These are phyloP conservation scores for Sakesphorus luctuosus DNA, from an alignment of 2,113 vertebrate genomes.

Conservation along the genomic window DNA sequence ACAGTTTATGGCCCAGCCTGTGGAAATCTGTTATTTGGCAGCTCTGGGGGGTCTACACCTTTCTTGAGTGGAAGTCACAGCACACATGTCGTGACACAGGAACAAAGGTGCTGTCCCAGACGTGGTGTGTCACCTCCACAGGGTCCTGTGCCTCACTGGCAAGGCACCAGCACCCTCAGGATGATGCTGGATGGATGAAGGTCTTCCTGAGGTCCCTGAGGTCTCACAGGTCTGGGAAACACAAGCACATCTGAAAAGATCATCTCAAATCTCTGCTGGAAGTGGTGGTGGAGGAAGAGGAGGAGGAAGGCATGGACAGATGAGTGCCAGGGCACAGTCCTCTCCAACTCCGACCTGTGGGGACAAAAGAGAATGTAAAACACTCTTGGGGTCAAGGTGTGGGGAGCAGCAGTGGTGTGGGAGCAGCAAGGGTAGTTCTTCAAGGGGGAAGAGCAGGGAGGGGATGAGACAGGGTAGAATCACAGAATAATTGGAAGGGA, in stretches of 20 bases:
- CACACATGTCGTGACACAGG: accelerated
- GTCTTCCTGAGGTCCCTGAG: accelerated
- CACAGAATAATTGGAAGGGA: background rate
- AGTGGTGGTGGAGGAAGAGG: background rate
- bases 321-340: background rate
- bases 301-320: accelerated
- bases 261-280: background rate
- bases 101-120: background rate
- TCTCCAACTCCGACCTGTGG: accelerated
- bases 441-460: background rate
- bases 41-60: background rate
- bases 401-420: background rate
- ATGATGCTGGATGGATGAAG: background rate
- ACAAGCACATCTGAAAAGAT: background rate
- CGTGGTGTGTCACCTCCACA: accelerated
- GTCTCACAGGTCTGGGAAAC: background rate
- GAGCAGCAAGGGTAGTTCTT: background rate
- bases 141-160: background rate
- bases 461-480: background rate
- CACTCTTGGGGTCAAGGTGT: background rate
- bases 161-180: background rate
- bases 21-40: background rate
- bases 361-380: background rate
- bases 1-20: background rate
- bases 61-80: too few relatives aligned